phyloP scores from a whole-genome alignment of 2,113 vertebrate genomes.

The Ciconia maguari region DNA sequence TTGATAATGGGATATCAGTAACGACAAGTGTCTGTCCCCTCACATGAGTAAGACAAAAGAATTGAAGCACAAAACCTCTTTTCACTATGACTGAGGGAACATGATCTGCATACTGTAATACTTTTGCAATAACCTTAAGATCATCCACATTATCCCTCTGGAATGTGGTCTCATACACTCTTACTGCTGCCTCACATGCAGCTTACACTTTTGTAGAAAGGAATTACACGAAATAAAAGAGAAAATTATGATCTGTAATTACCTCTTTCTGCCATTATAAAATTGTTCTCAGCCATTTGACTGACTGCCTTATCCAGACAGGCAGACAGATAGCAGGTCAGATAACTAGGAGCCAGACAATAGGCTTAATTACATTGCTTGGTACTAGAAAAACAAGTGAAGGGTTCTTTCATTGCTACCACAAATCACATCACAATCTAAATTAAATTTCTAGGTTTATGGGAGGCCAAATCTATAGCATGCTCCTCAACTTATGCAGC shows the following conservation, averaged over 20 bases:
- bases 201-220: neutral
- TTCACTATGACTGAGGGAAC: neutral
- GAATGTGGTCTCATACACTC: neutral
- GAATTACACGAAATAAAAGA: neutral
- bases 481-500: neutral
- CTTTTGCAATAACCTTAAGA: neutral
- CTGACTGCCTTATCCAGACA: neutral
- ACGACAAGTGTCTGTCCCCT: neutral
- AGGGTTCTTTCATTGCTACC: neutral
- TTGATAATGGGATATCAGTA: neutral
- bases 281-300: neutral
- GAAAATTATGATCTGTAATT: neutral
- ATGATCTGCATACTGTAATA: neutral
- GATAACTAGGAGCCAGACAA: neutral
- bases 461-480: neutral
- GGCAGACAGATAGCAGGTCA: no score
- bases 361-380: neutral
- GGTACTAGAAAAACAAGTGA: neutral
- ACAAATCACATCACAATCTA: neutral
- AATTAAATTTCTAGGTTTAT: neutral
- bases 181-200: neutral
- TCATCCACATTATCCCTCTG: neutral
- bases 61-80: neutral
- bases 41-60: neutral
- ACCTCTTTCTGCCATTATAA: neutral